Percentiles rank a stretch among this genome's conserved stretches.
Conservation (phyloP, 2,797 vertebrate species). For the Enteromius radiatus region DNA sequence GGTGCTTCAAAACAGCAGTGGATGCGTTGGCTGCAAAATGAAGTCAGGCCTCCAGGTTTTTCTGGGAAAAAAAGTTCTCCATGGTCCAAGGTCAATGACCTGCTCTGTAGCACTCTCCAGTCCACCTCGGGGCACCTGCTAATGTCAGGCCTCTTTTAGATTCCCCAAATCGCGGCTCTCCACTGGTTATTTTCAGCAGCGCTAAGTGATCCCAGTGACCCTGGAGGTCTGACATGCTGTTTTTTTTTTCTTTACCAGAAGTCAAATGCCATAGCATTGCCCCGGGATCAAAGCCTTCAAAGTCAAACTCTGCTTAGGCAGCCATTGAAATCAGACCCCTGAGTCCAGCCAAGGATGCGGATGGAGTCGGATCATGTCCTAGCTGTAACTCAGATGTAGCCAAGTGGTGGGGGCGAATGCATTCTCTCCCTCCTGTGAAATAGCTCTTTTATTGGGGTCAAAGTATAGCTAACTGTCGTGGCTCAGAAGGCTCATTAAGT, state of each 20-base stretch:
- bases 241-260: constrained; percentile 76
- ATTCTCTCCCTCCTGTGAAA: constrained; percentile 58
- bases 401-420: constrained; percentile 61
- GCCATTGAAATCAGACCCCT: constrained; percentile 82
- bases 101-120: constrained; percentile 80
- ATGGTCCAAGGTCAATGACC: constrained; percentile 82
- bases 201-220: constrained; percentile 83
- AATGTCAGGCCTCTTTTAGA: constrained; percentile 75
- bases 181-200: constrained; percentile 84
- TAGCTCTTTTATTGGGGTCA: constrained; percentile 61
- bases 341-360: constrained; percentile 72
- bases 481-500: constrained; percentile 58
- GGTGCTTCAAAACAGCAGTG: constrained; percentile 5
- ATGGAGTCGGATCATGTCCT: constrained; percentile 68
- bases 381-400: constrained; percentile 70
- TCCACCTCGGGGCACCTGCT: constrained; percentile 83
- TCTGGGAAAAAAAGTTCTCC: constrained; percentile 73
- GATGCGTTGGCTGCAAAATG: constrained; percentile 65
- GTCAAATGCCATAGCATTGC: constrained; percentile 84
- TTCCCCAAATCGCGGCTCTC: constrained; percentile 75
- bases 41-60: constrained; percentile 76
- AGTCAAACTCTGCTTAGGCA: constrained; percentile 82
- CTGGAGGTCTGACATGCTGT: constrained; percentile 77
- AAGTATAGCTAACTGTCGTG: constrained; percentile 57
- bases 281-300: constrained; percentile 83